Evolutionary conservation across 1,140 invertebrate species (phyloP), one percentile per base, ranked within the genome.

Genomic region (Tribolium castaneum): DNA sequence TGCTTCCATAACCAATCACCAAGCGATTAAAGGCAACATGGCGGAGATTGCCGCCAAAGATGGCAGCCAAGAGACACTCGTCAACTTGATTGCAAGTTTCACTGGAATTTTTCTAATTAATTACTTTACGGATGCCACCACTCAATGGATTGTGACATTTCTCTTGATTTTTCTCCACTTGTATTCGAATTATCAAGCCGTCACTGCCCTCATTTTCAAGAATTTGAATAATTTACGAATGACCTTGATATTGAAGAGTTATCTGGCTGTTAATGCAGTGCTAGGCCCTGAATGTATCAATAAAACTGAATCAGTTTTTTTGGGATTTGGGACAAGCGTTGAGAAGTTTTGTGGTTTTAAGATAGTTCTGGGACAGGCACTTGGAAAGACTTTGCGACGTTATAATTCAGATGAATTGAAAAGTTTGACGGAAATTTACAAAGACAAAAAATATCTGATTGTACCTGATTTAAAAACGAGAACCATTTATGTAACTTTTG

Each of bases 21-120:
- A 97, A 87, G 96, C 97, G 0, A 87, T 95, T 54, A 87, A 92
- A 78, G 94, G 95, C 77, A 99, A 99, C 87, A 91, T 98, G 86
- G 98, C 95, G 1, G 94, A 99, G 88, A 95, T 99, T 0, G 93
- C 96, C 3, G 97, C 97, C 0, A 99, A 99, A 90, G 98, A 99
- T 88, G 94, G 95, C 6, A 97, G 96, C 80, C 98, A 99, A 89
- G 98, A 99, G 86, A 99, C 97, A 0, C 91, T 96, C 80, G 96
- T 99, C 0, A 99, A 99, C 88, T 88, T 99, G 51, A 85, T 94
- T 30, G 96, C 94, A 7, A 94, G 97, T 3, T 85, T 96, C 70
- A 82, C 93, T 9, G 95, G 94, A 74, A 89, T 98, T 35, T 87
- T 93, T 19, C 85, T 98, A 54, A 88, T 98, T 1, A 92, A 93